Base-by-base conservation (phyloP, 2,113 vertebrate genomes). In the Pterocles orientalis region DNA sequence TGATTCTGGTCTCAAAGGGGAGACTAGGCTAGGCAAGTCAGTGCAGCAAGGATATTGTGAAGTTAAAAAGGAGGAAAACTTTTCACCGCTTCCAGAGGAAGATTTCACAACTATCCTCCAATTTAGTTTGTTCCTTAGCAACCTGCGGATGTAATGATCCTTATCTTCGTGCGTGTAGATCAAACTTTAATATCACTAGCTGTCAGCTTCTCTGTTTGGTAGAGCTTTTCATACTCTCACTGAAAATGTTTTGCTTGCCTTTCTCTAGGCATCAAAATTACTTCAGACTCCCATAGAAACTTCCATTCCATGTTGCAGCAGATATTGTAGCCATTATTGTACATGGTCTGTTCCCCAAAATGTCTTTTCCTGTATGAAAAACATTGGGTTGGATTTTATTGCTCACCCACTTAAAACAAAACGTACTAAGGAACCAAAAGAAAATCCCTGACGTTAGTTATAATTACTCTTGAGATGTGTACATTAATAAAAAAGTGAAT, bases 51-150 rank as follows among this genome's bases (percentile, higher is more conserved):
- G 19, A 15, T 53, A 23, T 56, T 78, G 10, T 47, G 14, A 58
- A 71, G 33, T 45, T 77, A 68, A 26, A 82, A 91, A 84, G 17
- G 19, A 76, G 1, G 10, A 57, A 80, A 92, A 53, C 28, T 82
- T 86, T 58, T 84, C 28, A 41, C 34, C 3, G 1, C 57, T 82
- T 92, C 20, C 41, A 66, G 48, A 64, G 39, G 31, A 92, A 69
- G 45, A 61, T 79, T 88, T 92, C 77, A 53, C 43, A 80, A 41
- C 66, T 80, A 2, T 83, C 36, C 9, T 88, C 41, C 76, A 64
- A 33, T 88, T 90, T 89, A 75, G 81, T 87, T 92, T 91, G 87
- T 95, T 91, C 61, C 88, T 85, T 91, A 87, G 82, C 84, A 90
- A 85, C 66, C 48, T 79, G 48, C 26, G 65, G 81, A 79, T 84